These are phyloP conservation scores for Heteractis magnifica DNA, from an alignment of 92 coral and sea anemone genomes.

Conservation along the genomic window DNA sequence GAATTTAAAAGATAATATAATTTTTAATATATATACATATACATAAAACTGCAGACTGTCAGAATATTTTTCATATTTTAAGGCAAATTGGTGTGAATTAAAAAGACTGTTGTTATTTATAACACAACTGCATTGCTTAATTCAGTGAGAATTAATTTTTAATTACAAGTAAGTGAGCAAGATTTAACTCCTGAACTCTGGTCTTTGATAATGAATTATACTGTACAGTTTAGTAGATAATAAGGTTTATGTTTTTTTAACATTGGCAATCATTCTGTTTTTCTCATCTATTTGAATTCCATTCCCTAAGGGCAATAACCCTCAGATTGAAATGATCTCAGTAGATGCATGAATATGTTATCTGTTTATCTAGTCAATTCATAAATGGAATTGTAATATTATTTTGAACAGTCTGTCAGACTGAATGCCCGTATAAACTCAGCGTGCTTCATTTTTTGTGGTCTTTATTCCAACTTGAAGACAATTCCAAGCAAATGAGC, in stretches of 20 bases:
- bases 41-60: background rate
- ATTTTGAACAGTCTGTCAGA: background rate
- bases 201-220: no score
- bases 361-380: background rate
- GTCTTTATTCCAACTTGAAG: background rate
- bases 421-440: background rate
- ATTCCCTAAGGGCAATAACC: background rate
- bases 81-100: background rate
- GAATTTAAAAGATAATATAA: no score
- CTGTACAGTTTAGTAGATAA: no score
- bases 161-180: background rate
- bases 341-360: background rate
- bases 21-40: no score
- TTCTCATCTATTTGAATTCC: background rate
- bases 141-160: no score
- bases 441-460: background rate
- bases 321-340: background rate
- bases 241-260: background rate
- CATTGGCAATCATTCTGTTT: background rate
- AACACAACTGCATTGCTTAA: background rate
- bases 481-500: background rate
- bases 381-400: conserved; percentile 4
- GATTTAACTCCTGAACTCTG: background rate
- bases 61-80: no score
- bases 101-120: background rate